A percentile compares a stretch with the other conserved stretches of the same genome.
Conservation (phyloP, 2,888 invertebrate species). For the Drosophila greeni region DNA sequence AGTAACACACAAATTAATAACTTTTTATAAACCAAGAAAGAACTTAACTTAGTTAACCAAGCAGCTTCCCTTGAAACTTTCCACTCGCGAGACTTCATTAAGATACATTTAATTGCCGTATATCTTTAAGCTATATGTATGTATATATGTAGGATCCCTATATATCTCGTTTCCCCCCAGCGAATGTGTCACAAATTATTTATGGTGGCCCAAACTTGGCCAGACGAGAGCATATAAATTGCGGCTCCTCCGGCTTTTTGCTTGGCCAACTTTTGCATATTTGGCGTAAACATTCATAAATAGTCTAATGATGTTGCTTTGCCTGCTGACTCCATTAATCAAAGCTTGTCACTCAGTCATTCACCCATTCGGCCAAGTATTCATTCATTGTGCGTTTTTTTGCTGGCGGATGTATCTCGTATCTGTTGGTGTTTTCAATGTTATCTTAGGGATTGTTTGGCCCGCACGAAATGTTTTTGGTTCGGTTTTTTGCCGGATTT, state of each 20-base stretch:
- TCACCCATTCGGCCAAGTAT: slow-evolving; percentile 48
- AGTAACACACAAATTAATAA: background rate
- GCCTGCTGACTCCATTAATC: slow-evolving; percentile 59
- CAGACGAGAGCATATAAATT: slow-evolving; percentile 14
- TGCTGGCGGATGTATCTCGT: slow-evolving; percentile 55
- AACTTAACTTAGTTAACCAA: background rate
- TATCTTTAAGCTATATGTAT: background rate
- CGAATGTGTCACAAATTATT: slow-evolving; percentile 21
- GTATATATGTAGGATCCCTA: background rate
- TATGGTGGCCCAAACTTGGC: slow-evolving; percentile 23
- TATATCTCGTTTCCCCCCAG: background rate
- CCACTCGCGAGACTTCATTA: background rate
- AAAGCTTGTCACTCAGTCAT: slow-evolving; percentile 68
- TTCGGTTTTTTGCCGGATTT: slow-evolving; percentile 35
- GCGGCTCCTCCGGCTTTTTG: slow-evolving; percentile 12
- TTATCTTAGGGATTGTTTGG: slow-evolving; percentile 33
- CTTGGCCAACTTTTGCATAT: slow-evolving; percentile 34
- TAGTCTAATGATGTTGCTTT: slow-evolving; percentile 40
- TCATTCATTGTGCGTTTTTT: slow-evolving; percentile 20
- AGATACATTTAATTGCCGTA: background rate
- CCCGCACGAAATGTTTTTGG: slow-evolving; percentile 31
- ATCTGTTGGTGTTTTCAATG: slow-evolving; percentile 34
- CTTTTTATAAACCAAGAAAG: background rate
- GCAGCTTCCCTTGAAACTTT: background rate
- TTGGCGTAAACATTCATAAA: slow-evolving; percentile 33